Conservation (phyloP, 2,113 vertebrate species). For the Siniperca chuatsi region DNA sequence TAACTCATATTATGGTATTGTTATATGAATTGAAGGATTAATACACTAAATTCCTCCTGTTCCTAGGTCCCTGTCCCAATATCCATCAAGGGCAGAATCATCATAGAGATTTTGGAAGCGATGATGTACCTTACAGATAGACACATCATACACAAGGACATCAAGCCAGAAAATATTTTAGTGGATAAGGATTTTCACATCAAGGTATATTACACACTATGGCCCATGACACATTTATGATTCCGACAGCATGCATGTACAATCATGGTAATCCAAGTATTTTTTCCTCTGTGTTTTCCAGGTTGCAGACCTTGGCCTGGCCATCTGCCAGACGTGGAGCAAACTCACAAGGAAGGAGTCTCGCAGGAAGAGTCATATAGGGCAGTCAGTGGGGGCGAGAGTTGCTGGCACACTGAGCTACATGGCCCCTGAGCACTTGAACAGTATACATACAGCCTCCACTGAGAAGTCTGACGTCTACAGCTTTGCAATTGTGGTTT, state of each 20-base stretch:
- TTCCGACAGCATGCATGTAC: background rate
- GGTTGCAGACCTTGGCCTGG: conserved; percentile 95
- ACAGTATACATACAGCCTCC: conserved; percentile 84
- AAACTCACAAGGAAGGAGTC: conserved; percentile 90
- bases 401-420: conserved; percentile 94
- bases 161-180: conserved; percentile 97
- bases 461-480: conserved; percentile 95
- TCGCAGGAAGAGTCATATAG: conserved; percentile 75
- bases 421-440: conserved; percentile 95
- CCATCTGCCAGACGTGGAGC: conserved; percentile 93
- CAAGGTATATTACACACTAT: conserved; percentile 86
- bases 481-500: conserved; percentile 95
- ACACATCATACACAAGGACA: conserved; percentile 93
- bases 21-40: background rate
- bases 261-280: background rate
- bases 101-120: conserved; percentile 92
- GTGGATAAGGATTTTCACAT: conserved; percentile 93
- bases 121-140: conserved; percentile 92
- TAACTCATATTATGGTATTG: background rate
- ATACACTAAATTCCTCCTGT: background rate
- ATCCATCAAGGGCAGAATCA: conserved; percentile 91
- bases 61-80: conserved; percentile 87
- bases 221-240: background rate
- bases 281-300: conserved; percentile 56
- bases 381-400: conserved; percentile 39